Conservation (phyloP, 2,113 vertebrate species). For the Cyanoderma ruficeps region DNA sequence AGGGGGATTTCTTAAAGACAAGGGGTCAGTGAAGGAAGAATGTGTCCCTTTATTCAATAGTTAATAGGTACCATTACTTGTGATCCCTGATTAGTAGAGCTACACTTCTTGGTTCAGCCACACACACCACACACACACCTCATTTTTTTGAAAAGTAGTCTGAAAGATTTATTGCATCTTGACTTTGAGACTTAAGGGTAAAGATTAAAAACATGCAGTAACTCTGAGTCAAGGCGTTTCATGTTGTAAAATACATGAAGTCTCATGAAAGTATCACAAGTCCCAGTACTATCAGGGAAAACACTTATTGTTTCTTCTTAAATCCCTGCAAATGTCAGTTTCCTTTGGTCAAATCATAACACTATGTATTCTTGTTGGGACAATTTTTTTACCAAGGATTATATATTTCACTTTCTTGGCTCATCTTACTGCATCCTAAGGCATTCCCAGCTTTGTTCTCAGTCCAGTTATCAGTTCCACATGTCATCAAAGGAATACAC, state of each 20-base stretch:
- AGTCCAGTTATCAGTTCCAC: background rate
- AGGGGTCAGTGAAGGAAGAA: background rate
- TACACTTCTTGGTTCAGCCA: background rate
- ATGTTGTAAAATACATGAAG: background rate
- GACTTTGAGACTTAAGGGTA: background rate
- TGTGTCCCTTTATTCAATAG: background rate
- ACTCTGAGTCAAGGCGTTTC: background rate
- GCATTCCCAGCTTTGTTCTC: background rate
- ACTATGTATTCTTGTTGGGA: background rate
- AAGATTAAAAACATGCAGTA: background rate
- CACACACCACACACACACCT: background rate
- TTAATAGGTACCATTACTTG: background rate
- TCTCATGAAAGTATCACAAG: background rate
- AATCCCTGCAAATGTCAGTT: background rate
- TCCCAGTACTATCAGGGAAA: background rate
- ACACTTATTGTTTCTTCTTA: background rate
- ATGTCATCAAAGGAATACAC: background rate
- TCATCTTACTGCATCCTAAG: background rate
- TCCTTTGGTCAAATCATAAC: background rate
- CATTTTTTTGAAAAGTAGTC: background rate
- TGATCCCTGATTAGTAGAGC: background rate
- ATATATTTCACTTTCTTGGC: background rate
- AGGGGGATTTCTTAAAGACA: background rate
- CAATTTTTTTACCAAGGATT: background rate
- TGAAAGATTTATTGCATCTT: background rate